These are phyloP conservation scores for Tanypteryx hageni DNA, from an alignment of 2,888 invertebrate genomes.

Conservation along the genomic window DNA sequence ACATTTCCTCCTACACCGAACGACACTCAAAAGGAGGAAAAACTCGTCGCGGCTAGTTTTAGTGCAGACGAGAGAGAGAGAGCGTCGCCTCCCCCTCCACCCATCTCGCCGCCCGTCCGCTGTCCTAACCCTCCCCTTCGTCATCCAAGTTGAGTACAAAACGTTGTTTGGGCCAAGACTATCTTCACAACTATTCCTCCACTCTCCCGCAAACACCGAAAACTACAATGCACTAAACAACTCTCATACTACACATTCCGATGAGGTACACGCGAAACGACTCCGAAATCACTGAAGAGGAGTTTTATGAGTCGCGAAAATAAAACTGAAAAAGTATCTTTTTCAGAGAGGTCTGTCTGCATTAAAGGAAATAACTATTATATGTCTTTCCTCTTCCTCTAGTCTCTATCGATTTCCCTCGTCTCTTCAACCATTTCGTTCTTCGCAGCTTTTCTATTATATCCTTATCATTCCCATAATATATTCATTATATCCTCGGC, in stretches of 20 bases:
- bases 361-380: not conserved
- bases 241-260: not conserved
- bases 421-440: no score
- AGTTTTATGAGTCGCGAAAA: slow-evolving; percentile 13
- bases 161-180: slow-evolving; percentile 30
- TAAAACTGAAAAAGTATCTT: not conserved
- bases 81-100: no score
- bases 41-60: slow-evolving; percentile 13
- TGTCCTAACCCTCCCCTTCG: not conserved
- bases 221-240: slow-evolving; percentile 41
- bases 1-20: slow-evolving; percentile 24
- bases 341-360: not conserved
- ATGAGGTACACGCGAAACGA: not conserved
- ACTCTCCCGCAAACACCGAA: slow-evolving; percentile 44
- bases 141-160: slow-evolving; percentile 46
- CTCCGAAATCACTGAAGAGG: not conserved
- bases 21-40: slow-evolving; percentile 23
- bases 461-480: no score
- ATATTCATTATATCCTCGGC: no score
- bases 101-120: no score
- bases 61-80: not conserved
- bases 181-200: not conserved
- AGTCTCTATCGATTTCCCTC: not conserved
- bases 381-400: not conserved
- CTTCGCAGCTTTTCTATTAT: no score